Evolutionary conservation across 2,797 vertebrate genomes (phyloP).

Genomic region (Danio jaintianensis): DNA sequence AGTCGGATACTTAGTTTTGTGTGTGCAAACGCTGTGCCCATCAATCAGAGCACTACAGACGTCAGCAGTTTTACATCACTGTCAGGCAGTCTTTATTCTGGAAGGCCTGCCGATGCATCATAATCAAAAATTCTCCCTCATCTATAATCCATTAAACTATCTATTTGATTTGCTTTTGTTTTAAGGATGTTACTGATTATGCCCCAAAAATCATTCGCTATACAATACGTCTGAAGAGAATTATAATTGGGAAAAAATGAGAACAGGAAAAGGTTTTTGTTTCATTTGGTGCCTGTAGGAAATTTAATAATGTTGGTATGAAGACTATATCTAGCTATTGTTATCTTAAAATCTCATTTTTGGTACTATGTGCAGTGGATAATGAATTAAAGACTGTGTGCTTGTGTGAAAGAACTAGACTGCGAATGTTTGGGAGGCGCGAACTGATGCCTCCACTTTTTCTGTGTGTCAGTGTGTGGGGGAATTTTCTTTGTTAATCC

Average conservation of each 20-base stretch:
- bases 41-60: constrained; percentile 33
- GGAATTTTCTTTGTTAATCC: constrained; percentile 60
- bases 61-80: constrained; percentile 48
- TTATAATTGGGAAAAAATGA: background rate
- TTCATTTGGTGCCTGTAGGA: background rate
- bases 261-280: background rate
- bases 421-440: constrained; percentile 15
- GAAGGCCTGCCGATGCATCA: constrained; percentile 38
- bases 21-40: constrained; percentile 19
- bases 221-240: background rate
- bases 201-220: background rate
- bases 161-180: constrained; percentile 15
- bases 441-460: constrained; percentile 8
- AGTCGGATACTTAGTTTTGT: constrained; percentile 34
- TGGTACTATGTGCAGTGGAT: background rate
- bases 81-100: constrained; percentile 22
- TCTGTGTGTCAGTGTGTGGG: constrained; percentile 38
- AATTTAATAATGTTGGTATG: background rate
- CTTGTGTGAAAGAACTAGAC: constrained; percentile 3
- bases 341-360: background rate
- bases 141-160: constrained; percentile 7
- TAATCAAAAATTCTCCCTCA: constrained; percentile 7
- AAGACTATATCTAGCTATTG: background rate
- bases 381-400: constrained; percentile 22
- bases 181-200: constrained; percentile 2